Evolutionary conservation across 2,888 invertebrate genomes (phyloP), one percentile per base, ranked within the genome.

Genomic region (Drosophila prostipennis): DNA sequence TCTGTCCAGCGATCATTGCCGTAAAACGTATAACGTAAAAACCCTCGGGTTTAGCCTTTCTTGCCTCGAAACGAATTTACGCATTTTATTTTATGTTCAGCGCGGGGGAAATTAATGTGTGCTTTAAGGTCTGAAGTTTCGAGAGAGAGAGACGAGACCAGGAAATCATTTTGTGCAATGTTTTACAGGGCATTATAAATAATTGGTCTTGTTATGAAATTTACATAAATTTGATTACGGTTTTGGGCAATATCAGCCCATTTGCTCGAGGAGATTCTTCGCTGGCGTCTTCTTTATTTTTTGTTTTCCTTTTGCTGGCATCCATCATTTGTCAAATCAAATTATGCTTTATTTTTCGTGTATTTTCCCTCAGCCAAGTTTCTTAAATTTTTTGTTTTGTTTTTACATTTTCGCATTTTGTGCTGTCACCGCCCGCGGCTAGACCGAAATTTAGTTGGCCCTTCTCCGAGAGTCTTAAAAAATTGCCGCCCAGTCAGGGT

Each of bases 141-240:
- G 23, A 2, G 16, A 48, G 19, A 13, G 23, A 2, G 16, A 48
- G 19, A 13, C 29, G 32, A 26, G 26, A 45, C 29, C 61, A 63
- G 61, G 61, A 63, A 63, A 63, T 59, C 49, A 42, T 63, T 72
- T 72, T 71, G 72, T 71, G 72, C 72, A 72, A 72, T 72, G 73
- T 64, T 57, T 72, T 72, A 73, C 73, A 72, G 58, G 51, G 52
- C 69, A 69, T 60, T 57, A 57, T 64, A 72, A 72, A 72, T 72
- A 72, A 72, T 72, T 72, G 72, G 65, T 52, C 72, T 72, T 73
- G 73, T 72, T 72, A 72, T 72, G 73, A 72, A 72, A 70, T 75
- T 75, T 71, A 75, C 74, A 69, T 74, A 73, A 68, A 68, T 69
- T 73, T 72, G 52, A 73, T 68, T 67, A 48, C 36, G 55, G 34